Conservation (phyloP, 2,113 vertebrate species). For the Gambusia holbrooki region DNA sequence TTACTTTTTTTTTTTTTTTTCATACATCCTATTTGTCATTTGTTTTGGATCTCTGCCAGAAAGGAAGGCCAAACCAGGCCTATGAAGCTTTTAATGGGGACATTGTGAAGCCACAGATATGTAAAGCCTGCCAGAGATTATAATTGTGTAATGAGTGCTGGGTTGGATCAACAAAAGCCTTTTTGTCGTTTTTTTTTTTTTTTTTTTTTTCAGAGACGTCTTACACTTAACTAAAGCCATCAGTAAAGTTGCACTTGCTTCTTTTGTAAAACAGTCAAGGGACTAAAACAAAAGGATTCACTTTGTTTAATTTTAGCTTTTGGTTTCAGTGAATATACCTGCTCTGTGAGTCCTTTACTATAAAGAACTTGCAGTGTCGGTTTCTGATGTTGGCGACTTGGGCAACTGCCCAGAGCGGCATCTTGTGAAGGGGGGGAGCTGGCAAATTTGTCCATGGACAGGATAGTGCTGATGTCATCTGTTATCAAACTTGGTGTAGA, state of each 20-base stretch:
- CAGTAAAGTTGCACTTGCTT: not conserved
- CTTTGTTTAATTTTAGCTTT: not conserved
- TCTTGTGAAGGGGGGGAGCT: too few relatives aligned
- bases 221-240: not conserved
- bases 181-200: too few relatives aligned
- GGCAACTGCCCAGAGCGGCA: too few relatives aligned
- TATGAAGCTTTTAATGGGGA: conserved; percentile 3
- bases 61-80: conserved; percentile 6
- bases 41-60: conserved; percentile 22
- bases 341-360: not conserved
- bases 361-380: not conserved
- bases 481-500: not conserved
- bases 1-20: conserved; percentile 7
- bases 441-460: too few relatives aligned
- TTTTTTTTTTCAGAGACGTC: not conserved
- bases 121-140: conserved; percentile 4
- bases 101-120: not conserved
- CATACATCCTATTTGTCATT: conserved; percentile 8
- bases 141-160: not conserved
- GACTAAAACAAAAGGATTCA: not conserved
- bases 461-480: too few relatives aligned
- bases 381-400: too few relatives aligned
- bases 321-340: not conserved
- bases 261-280: not conserved
- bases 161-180: not conserved